Conservation (phyloP, 2,797 vertebrate species). For the Phataginus tetradactyla region DNA sequence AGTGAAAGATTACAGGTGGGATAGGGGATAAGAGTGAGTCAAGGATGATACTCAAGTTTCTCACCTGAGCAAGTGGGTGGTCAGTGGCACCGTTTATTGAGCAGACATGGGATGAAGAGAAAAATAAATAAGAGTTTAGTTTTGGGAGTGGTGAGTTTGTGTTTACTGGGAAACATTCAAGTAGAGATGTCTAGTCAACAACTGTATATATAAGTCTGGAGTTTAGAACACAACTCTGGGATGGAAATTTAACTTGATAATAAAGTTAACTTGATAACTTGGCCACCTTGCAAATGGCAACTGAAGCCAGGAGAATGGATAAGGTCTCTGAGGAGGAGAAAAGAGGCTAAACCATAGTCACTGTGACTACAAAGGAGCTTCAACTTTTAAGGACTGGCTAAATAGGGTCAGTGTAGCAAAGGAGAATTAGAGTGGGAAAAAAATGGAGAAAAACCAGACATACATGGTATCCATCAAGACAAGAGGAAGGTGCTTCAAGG, state of each 20-base stretch:
- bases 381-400: neutral
- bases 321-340: neutral
- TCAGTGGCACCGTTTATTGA: neutral
- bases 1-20: neutral
- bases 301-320: neutral
- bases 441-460: neutral
- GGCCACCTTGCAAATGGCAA: neutral
- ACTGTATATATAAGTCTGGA: neutral
- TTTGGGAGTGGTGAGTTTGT: neutral
- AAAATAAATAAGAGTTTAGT: neutral
- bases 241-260: conserved; percentile 17
- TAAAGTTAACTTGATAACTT: neutral
- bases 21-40: neutral
- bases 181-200: neutral
- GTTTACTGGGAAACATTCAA: neutral
- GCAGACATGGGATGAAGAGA: neutral
- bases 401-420: neutral
- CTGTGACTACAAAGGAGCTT: neutral
- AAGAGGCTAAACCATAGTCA: neutral
- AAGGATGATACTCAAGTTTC: neutral
- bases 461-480: neutral
- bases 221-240: neutral
- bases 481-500: neutral
- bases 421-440: neutral
- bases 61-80: neutral